phyloP scores from a whole-genome alignment of 2,888 invertebrate genomes.

The Drosophila neotestacea region DNA sequence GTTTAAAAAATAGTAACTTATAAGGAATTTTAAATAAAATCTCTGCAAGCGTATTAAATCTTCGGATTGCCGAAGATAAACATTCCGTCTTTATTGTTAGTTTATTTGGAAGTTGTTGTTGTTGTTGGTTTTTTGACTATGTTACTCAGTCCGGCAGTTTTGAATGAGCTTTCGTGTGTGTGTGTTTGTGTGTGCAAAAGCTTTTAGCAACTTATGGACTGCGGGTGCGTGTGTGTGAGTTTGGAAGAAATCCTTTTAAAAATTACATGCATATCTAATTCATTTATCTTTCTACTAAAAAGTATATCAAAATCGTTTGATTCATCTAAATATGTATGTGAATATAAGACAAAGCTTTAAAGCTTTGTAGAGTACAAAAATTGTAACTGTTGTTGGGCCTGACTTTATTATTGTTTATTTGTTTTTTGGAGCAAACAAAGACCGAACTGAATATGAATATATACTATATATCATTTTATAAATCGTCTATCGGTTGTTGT shows the following conservation, averaged over 20 bases:
- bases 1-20: no score
- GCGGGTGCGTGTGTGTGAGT: background rate
- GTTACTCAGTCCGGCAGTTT: constrained; percentile 60
- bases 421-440: constrained; percentile 20
- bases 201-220: constrained; percentile 35
- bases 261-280: constrained; percentile 57
- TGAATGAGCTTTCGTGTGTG: constrained; percentile 34
- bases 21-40: no score
- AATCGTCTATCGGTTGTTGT: constrained; percentile 21
- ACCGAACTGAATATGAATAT: constrained; percentile 34
- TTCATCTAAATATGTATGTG: constrained; percentile 38
- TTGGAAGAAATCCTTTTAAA: constrained; percentile 29
- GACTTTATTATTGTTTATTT: constrained; percentile 21
- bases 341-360: constrained; percentile 48
- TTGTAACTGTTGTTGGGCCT: constrained; percentile 55
- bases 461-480: background rate
- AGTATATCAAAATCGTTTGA: constrained; percentile 54
- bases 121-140: constrained; percentile 42
- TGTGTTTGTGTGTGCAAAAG: constrained; percentile 18
- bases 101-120: constrained; percentile 21
- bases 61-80: no score
- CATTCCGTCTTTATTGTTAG: constrained; percentile 9
- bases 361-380: constrained; percentile 66
- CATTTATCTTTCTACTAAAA: constrained; percentile 47
- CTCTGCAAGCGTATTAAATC: no score